Percentiles rank a stretch among this genome's conserved stretches.
Conservation (phyloP, 1,140 invertebrate species). For the Proctacanthus coquilletti region DNA sequence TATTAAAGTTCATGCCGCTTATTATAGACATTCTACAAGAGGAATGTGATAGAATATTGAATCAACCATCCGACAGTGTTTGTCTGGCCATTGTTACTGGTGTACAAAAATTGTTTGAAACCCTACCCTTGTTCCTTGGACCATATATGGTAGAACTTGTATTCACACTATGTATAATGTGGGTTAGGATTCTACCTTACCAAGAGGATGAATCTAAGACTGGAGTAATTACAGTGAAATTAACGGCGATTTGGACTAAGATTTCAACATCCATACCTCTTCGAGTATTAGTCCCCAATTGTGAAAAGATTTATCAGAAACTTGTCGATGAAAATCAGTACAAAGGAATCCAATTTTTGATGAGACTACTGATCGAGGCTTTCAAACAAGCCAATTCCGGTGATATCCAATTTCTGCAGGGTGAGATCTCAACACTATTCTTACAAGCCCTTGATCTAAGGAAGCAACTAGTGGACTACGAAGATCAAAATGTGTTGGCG, state of each 20-base stretch:
- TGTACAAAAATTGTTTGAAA: slow-evolving; percentile 65
- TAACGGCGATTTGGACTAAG: slow-evolving; percentile 46
- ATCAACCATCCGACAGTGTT: slow-evolving; percentile 34
- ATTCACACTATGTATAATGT: slow-evolving; percentile 41
- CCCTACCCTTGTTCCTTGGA: slow-evolving; percentile 62
- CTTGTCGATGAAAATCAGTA: slow-evolving; percentile 42
- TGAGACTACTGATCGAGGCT: slow-evolving; percentile 56
- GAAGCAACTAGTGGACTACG: slow-evolving; percentile 20
- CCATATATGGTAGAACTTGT: slow-evolving; percentile 67
- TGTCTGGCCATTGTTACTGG: slow-evolving; percentile 51
- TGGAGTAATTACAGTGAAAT: slow-evolving; percentile 36
- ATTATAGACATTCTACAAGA: slow-evolving; percentile 45
- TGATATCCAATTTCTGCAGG: slow-evolving; percentile 45
- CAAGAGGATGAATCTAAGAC: slow-evolving; percentile 24
- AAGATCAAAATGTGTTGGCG: slow-evolving; percentile 25
- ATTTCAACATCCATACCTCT: slow-evolving; percentile 50
- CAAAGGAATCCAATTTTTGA: slow-evolving; percentile 47
- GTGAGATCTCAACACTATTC: slow-evolving; percentile 57
- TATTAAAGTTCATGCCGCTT: slow-evolving; percentile 66
- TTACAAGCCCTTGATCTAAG: slow-evolving; percentile 59
- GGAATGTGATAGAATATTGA: slow-evolving; percentile 29
- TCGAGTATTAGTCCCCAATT: slow-evolving; percentile 59
- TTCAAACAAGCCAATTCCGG: slow-evolving; percentile 40
- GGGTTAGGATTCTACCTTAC: slow-evolving; percentile 14
- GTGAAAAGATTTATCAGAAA: slow-evolving; percentile 47